phyloP scores from a whole-genome alignment of 2,797 vertebrate genomes.

The Gymnopithys bicolor region DNA sequence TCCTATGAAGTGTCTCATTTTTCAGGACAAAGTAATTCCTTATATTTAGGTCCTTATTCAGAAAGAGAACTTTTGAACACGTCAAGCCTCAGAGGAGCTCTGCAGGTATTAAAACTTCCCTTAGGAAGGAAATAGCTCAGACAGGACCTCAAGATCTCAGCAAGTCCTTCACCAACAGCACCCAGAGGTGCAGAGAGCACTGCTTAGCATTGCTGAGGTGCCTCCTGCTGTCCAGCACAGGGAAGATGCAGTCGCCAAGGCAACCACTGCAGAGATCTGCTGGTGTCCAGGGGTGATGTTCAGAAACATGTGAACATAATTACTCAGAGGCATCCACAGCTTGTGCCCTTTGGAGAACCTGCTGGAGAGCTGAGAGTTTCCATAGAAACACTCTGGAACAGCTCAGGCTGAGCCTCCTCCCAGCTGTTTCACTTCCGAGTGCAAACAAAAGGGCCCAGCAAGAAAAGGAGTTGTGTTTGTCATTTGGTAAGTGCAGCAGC shows the following conservation, averaged over 20 bases:
- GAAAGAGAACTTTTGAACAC: not conserved
- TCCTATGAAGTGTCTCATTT: fast-evolving
- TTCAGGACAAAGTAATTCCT: not conserved
- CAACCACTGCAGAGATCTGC: not conserved
- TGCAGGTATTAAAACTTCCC: not conserved
- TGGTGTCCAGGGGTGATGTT: not conserved
- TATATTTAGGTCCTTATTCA: not conserved
- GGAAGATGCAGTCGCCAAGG: not conserved
- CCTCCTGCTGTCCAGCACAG: not conserved
- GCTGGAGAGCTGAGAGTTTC: constrained; percentile 13
- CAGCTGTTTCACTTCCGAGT: not conserved
- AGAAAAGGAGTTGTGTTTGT: fast-evolving
- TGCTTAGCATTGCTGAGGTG: not conserved
- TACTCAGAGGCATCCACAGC: not conserved
- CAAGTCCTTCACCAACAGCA: not conserved
- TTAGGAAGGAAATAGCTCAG: not conserved
- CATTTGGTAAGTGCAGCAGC: not conserved
- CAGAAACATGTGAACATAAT: not conserved
- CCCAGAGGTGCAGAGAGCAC: not conserved
- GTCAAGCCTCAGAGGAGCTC: too few species aligned
- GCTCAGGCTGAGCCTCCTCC: not conserved
- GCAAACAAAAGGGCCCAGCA: not conserved
- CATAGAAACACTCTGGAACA: constrained; percentile 32
- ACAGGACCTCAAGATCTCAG: not conserved
- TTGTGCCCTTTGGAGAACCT: constrained; percentile 4